phyloP scores from a whole-genome alignment of 2,797 vertebrate genomes.

The Myotis vivesi region DNA sequence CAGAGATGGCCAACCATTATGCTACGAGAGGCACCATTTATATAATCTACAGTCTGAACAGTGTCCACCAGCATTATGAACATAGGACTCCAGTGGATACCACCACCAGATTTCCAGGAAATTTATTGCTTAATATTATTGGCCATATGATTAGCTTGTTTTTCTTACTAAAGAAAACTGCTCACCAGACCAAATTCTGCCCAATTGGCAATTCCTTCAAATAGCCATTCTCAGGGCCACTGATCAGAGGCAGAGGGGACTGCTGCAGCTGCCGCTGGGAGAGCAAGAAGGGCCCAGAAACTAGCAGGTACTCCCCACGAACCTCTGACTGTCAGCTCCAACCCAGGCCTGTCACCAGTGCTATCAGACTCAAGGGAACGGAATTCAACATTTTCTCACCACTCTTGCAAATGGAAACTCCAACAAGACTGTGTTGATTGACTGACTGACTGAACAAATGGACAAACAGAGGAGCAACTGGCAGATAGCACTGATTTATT shows the following conservation, averaged over 20 bases:
- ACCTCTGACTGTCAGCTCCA: neutral
- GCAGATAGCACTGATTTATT: neutral
- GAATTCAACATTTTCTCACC: neutral
- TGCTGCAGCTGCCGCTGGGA: rapidly evolving
- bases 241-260: neutral
- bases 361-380: neutral
- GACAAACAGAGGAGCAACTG: neutral
- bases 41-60: neutral
- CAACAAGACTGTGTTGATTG: neutral
- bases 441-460: neutral
- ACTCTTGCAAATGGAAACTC: neutral
- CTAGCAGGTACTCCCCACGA: neutral
- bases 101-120: neutral
- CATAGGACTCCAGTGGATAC: neutral
- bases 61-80: neutral
- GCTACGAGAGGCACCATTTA: neutral
- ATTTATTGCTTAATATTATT: neutral
- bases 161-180: constrained; percentile 15
- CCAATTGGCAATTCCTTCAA: neutral
- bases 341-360: neutral
- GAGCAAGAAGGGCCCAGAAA: neutral
- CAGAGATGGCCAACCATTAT: neutral
- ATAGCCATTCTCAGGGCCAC: neutral
- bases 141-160: neutral
- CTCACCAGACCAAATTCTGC: neutral